These are phyloP conservation scores for Philopotamus ludificatus DNA, from an alignment of 1,140 invertebrate genomes.

Conservation along the genomic window DNA sequence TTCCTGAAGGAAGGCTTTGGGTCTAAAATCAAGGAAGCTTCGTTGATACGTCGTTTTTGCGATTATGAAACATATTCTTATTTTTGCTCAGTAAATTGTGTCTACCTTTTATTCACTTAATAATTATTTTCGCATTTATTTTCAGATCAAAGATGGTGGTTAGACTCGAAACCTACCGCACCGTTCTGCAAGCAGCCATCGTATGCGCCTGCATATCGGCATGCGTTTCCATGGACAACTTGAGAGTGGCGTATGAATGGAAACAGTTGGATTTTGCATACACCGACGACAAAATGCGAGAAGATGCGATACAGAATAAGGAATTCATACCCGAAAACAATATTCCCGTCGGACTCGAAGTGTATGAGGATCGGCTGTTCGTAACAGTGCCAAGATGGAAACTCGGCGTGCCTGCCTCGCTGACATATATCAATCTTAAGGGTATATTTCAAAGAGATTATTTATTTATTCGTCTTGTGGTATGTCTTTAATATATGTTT, in stretches of 20 bases:
- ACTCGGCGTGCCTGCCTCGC: conserved; percentile 67
- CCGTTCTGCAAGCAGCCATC: conserved; percentile 8
- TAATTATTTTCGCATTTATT: background rate
- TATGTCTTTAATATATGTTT: background rate
- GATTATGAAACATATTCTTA: no score
- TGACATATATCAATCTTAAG: conserved; percentile 69
- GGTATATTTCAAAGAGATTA: conserved; percentile 60
- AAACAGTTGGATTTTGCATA: conserved; percentile 70
- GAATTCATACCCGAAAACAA: conserved; percentile 66
- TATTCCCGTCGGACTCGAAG: conserved; percentile 68
- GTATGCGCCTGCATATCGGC: conserved; percentile 43
- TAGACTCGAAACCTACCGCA: background rate
- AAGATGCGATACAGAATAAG: conserved; percentile 56
- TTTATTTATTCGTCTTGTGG: background rate
- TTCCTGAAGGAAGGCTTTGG: no score
- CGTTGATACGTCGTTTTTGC: no score
- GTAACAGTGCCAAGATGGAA: conserved; percentile 74
- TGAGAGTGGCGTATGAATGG: conserved; percentile 69
- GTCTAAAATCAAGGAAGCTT: no score
- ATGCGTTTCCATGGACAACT: conserved; percentile 59
- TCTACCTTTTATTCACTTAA: no score
- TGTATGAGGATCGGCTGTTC: conserved; percentile 64
- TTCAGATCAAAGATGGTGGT: conserved; percentile 16
- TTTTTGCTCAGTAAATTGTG: no score
- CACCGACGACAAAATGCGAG: conserved; percentile 55